phyloP scores from a whole-genome alignment of 2,888 invertebrate species.

The Tetropium fuscum region DNA sequence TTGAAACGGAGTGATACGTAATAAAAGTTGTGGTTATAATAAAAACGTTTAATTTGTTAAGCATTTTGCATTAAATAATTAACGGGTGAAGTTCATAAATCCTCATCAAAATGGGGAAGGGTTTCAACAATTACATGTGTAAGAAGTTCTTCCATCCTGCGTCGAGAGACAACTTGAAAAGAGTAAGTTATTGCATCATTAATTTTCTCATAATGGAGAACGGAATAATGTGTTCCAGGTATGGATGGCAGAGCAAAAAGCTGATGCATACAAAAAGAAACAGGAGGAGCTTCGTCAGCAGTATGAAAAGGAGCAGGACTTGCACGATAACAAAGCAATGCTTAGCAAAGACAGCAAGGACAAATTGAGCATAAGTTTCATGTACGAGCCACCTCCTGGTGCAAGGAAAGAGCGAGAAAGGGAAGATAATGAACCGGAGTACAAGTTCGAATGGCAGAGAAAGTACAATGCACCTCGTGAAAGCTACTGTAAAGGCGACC shows the following conservation, averaged over 20 bases:
- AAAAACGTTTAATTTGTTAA: no score
- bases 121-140: constrained; percentile 99
- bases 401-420: constrained; percentile 92
- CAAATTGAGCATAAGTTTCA: constrained; percentile 96
- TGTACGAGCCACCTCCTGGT: constrained; percentile 99
- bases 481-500: constrained; percentile 97
- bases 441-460: constrained; percentile 99
- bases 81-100: no score
- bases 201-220: not conserved
- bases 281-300: constrained; percentile 97
- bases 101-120: constrained; percentile 97
- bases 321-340: constrained; percentile 94
- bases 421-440: constrained; percentile 95
- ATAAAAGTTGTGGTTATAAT: no score
- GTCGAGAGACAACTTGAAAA: constrained; percentile 96
- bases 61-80: no score
- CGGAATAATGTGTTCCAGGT: constrained; percentile 74
- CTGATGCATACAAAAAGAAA: constrained; percentile 96
- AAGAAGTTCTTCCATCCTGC: constrained; percentile 99
- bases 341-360: constrained; percentile 99
- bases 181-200: constrained; percentile 76
- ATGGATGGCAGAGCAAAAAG: constrained; percentile 99
- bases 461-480: constrained; percentile 99
- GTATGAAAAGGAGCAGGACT: constrained; percentile 99
- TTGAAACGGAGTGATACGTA: no score